Conservation (phyloP, 2,113 vertebrate genomes). For the Ibidorhyncha struthersii region DNA sequence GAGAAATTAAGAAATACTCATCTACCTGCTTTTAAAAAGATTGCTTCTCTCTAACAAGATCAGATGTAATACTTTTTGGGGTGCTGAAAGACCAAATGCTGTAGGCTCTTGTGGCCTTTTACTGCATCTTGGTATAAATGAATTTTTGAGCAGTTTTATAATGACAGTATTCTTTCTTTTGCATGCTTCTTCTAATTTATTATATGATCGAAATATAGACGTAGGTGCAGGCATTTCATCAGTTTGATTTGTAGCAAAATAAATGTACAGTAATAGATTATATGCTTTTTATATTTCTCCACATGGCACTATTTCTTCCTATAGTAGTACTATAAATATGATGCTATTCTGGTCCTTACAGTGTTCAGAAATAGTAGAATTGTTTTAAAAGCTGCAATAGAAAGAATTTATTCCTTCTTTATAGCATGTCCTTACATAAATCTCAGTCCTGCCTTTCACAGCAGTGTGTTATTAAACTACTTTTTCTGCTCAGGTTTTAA, state of each 20-base stretch:
- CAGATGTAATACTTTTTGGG: neutral
- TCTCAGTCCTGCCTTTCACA: neutral
- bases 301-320: neutral
- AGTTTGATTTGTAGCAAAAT: neutral
- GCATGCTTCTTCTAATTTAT: neutral
- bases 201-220: neutral
- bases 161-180: neutral
- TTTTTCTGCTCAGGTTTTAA: neutral
- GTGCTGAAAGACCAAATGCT: neutral
- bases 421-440: neutral
- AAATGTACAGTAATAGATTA: neutral
- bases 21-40: neutral
- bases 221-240: neutral
- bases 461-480: neutral
- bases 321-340: neutral
- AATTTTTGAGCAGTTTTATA: neutral
- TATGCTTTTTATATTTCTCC: neutral
- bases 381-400: neutral
- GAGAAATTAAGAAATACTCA: neutral
- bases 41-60: neutral
- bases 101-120: neutral
- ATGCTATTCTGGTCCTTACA: neutral
- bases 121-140: neutral
- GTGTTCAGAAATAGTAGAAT: neutral
- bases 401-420: neutral